Base-by-base conservation (phyloP, 2,113 vertebrate genomes). In the Brienomyrus brachyistius region DNA sequence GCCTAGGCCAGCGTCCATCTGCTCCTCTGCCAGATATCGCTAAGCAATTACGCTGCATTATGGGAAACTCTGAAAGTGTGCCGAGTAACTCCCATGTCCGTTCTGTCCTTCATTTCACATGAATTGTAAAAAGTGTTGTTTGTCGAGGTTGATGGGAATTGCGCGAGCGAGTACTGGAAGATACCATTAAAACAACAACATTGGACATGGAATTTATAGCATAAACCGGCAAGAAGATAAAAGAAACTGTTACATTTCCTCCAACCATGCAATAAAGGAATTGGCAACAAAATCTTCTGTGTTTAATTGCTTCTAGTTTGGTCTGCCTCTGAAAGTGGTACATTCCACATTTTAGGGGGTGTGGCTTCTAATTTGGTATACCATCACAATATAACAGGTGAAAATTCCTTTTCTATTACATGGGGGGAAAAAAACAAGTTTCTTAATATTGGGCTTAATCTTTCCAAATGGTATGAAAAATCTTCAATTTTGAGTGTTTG, bases 251-350 rank as follows among this genome's bases (percentile, higher is more conserved):
- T 83, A 54, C 88, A 50, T 89, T 15, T 54, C 86, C 5, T 19
- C 74, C 74, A 93, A 52, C 85, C 87, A 90, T 92, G 91, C 88
- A 96, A 96, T 95, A 95, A 96, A 96, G 92, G 56, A 92, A 91
- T 92, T 70, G 62, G 62, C 62, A 70, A 70, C 62, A 90, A 92
- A 56, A 92, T 93, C 90, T 93, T 92, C 88, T 45, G 91, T 95
- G 92, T 92, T 94, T 91, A 91, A 94, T 94, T 93, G 93, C 91
- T 91, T 91, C 89, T 50, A 90, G 87, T 91, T 91, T 90, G 13
- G 47, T 93, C 40, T 93, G 51, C 91, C 50, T 77, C 10, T 70
- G 47, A 45, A 77, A 87, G 31, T 54, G 47, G 51, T 45, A 23
- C 23, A 48, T 50, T 86, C n/a, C 83, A 48, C 45, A 48, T 47